A percentile compares a stretch with the other conserved stretches of the same genome.
Evolutionary conservation across 2,888 invertebrate species (phyloP).

Genomic region (Amiota minor): DNA sequence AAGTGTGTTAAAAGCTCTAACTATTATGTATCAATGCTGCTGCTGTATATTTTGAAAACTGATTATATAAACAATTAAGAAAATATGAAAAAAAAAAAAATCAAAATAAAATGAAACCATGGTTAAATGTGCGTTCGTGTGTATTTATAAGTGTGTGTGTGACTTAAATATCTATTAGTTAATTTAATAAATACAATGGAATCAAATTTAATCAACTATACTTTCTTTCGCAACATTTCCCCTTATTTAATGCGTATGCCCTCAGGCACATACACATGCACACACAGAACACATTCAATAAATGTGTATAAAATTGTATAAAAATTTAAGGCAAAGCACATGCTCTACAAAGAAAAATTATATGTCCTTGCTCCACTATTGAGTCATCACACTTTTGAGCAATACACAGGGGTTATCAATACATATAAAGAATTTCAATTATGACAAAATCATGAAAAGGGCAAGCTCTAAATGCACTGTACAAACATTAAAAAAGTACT

Average conservation of each 20-base stretch:
- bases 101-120: neutral
- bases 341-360: neutral
- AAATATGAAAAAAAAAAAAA: neutral
- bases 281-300: constrained; percentile 25
- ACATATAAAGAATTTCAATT: too few species aligned
- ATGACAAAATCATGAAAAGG: too few species aligned
- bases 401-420: too few species aligned
- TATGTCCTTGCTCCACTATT: constrained; percentile 8
- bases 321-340: too few species aligned
- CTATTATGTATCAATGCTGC: too few species aligned
- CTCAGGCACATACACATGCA: constrained; percentile 25
- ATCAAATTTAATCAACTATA: neutral
- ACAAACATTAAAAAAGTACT: too few species aligned
- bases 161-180: neutral
- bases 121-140: neutral
- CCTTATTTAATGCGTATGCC: neutral
- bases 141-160: constrained; percentile 36
- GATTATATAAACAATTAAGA: too few species aligned
- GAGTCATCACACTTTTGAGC: neutral
- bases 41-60: too few species aligned
- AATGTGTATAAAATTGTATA: too few species aligned
- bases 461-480: too few species aligned
- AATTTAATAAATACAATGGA: neutral
- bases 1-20: constrained; percentile 10
- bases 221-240: neutral